Percentiles rank a stretch among this genome's conserved stretches.
Conservation (phyloP, 2,797 vertebrate genomes). For the Alca torda region DNA sequence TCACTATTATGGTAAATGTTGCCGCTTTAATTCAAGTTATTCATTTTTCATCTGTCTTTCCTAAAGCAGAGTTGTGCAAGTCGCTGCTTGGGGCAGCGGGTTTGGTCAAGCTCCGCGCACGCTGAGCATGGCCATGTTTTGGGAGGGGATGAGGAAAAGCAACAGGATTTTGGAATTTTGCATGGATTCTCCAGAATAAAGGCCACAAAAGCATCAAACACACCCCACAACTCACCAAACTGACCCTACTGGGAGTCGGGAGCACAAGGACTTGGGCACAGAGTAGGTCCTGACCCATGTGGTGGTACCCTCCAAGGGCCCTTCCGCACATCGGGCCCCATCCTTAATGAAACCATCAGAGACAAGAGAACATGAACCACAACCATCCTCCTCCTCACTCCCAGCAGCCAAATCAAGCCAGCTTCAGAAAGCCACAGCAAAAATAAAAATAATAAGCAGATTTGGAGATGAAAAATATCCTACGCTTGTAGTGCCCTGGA, state of each 20-base stretch:
- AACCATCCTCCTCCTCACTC: not conserved
- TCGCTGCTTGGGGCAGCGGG: rapidly evolving
- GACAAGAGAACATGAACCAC: not conserved
- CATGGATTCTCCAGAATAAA: not conserved
- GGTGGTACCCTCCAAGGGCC: not conserved
- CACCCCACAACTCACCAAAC: not conserved
- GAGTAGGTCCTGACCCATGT: rapidly evolving
- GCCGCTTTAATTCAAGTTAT: not conserved
- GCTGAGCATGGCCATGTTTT: rapidly evolving
- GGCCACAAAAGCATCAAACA: not conserved
- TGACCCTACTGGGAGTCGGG: rapidly evolving
- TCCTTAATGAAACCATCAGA: not conserved
- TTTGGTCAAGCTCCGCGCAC: rapidly evolving
- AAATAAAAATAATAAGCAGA: not conserved
- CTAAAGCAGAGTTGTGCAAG: not conserved
- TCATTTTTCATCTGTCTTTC: not conserved
- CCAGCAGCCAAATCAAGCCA: not conserved
- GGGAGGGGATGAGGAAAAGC: not conserved
- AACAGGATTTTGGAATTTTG: not conserved
- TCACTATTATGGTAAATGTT: not conserved
- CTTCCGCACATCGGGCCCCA: not conserved
- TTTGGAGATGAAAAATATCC: rapidly evolving
- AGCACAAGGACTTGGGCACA: not conserved
- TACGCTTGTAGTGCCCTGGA: rapidly evolving
- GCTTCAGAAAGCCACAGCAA: not conserved